Evolutionary conservation across 2,113 vertebrate species (phyloP).

Genomic region (Macheiramphus alcinus): DNA sequence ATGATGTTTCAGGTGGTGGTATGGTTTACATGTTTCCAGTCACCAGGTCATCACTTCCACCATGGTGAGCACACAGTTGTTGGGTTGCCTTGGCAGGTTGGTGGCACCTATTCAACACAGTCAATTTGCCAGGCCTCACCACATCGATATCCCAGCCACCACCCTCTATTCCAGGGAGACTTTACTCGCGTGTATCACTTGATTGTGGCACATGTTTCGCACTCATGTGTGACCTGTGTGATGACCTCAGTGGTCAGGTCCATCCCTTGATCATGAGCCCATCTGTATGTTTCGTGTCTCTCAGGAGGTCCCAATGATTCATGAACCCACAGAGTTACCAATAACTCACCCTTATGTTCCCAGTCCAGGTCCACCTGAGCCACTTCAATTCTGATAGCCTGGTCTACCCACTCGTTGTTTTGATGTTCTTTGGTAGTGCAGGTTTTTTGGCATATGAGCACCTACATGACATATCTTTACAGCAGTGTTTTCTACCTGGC

Average conservation of each 20-base stretch:
- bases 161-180: background rate
- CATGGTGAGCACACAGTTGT: too few species aligned
- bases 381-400: background rate
- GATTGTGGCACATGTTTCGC: background rate
- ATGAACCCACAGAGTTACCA: background rate
- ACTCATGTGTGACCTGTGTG: background rate
- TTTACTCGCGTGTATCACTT: background rate
- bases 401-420: background rate
- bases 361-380: background rate
- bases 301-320: background rate
- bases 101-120: background rate
- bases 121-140: background rate
- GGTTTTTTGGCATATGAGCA: background rate
- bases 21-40: background rate
- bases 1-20: background rate
- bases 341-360: background rate
- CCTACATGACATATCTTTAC: background rate
- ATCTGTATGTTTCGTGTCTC: background rate
- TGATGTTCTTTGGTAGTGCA: background rate
- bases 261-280: background rate
- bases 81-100: background rate
- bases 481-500: background rate
- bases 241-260: background rate
- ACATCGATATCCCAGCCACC: fast-evolving
- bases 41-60: background rate